phyloP scores from a whole-genome alignment of 2,888 invertebrate species.

The Megamerina dolium region DNA sequence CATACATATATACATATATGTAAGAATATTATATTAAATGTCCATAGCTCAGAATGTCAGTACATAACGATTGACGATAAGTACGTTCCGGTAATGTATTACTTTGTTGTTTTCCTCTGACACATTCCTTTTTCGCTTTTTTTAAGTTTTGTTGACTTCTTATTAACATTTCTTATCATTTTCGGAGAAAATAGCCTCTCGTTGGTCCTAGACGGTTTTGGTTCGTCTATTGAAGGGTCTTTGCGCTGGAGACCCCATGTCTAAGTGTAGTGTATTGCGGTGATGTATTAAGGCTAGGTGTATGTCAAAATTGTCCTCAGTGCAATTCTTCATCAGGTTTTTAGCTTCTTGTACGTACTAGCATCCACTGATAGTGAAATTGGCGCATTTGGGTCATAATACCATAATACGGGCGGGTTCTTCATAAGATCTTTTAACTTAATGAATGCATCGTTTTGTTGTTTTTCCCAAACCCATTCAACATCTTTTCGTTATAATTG shows the following conservation, averaged over 20 bases:
- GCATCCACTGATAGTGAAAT: constrained; percentile 9
- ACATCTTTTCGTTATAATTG: constrained; percentile 1
- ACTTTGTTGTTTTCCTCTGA: not conserved
- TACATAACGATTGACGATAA: too few relatives aligned
- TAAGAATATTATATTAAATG: too few relatives aligned
- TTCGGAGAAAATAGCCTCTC: too few relatives aligned
- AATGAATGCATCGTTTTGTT: constrained; percentile 3
- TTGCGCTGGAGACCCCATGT: not conserved
- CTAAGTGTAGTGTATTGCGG: too few relatives aligned
- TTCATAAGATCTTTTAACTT: constrained; percentile 8
- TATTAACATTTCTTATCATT: not conserved
- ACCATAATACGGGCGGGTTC: constrained; percentile 6
- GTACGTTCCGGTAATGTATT: too few relatives aligned
- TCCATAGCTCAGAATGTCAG: too few relatives aligned
- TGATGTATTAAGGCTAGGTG: too few relatives aligned
- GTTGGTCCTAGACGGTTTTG: too few relatives aligned
- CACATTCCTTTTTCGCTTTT: not conserved
- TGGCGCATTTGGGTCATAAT: constrained; percentile 10
- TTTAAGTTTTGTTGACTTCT: not conserved
- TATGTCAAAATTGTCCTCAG: too few relatives aligned
- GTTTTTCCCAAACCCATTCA: constrained; percentile 6
- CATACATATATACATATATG: too few relatives aligned
- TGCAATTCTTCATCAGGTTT: not conserved
- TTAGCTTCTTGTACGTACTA: constrained; percentile 1
- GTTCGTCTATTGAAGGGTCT: not conserved